These are phyloP conservation scores for Oligia fasciuncula DNA, from an alignment of 2,888 invertebrate genomes.

Conservation along the genomic window DNA sequence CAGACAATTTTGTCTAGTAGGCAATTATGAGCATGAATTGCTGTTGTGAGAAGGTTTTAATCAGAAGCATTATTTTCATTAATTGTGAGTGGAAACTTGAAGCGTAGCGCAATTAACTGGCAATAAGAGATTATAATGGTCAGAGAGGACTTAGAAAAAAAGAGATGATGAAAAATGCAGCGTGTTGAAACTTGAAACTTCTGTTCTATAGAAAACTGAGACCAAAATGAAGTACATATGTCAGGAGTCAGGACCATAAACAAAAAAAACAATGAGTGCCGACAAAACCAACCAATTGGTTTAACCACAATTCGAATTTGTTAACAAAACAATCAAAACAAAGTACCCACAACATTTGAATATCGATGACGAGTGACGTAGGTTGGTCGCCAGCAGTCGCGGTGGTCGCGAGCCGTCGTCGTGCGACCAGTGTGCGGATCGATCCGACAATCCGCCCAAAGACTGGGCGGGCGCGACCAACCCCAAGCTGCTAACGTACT, in stretches of 20 bases:
- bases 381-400: constrained; percentile 40
- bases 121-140: neutral
- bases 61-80: constrained; percentile 1
- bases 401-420: constrained; percentile 58
- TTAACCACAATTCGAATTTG: neutral
- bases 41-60: constrained; percentile 3
- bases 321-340: constrained; percentile 63
- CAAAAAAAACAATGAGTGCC: too few relatives aligned
- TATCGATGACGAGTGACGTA: constrained; percentile 64
- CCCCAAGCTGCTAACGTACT: constrained; percentile 65
- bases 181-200: neutral
- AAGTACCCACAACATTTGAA: constrained; percentile 59
- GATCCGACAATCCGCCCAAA: constrained; percentile 67
- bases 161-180: neutral
- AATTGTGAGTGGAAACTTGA: neutral
- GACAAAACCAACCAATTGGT: neutral
- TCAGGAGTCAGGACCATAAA: neutral
- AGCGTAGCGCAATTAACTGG: neutral
- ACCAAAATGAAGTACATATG: neutral
- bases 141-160: neutral
- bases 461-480: constrained; percentile 68
- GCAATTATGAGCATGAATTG: constrained; percentile 34
- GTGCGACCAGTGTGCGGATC: constrained; percentile 60
- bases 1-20: constrained; percentile 12
- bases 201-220: neutral